Conservation (phyloP, 1,140 invertebrate genomes). For the Euborellia annulipes region DNA sequence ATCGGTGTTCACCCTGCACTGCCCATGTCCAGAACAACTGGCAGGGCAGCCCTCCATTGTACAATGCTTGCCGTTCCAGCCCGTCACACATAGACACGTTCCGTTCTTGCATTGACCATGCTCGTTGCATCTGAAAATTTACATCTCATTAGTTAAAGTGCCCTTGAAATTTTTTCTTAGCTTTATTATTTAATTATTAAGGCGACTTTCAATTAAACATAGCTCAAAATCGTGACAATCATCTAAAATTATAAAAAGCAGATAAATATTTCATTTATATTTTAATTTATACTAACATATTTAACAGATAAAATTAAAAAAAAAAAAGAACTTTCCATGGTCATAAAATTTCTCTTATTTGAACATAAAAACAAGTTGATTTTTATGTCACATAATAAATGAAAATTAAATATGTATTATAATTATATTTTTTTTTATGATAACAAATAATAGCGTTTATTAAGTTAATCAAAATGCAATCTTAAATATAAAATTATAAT, state of each 20-base stretch:
- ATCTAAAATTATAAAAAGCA: too few species aligned
- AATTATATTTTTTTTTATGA: too few species aligned
- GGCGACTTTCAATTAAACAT: not conserved
- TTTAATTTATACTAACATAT: not conserved
- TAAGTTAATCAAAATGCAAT: not conserved
- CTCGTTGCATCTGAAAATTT: constrained; percentile 61
- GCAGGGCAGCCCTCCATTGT: constrained; percentile 88
- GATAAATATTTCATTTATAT: too few species aligned
- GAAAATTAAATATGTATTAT: too few species aligned
- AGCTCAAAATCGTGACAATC: not conserved
- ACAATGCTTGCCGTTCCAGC: constrained; percentile 95
- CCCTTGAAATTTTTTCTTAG: constrained; percentile 6
- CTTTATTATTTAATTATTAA: not conserved
- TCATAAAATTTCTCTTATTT: too few species aligned
- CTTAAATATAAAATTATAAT: constrained; percentile 1
- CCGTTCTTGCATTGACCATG: constrained; percentile 96
- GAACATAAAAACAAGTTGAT: too few species aligned
- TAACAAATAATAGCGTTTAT: not conserved
- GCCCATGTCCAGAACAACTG: constrained; percentile 76
- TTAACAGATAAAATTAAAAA: too few species aligned
- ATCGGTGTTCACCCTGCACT: constrained; percentile 63
- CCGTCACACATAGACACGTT: constrained; percentile 90
- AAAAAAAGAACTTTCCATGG: too few species aligned
- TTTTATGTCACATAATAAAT: too few species aligned
- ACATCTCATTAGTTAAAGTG: too few species aligned